Base-by-base conservation (phyloP, 1,140 invertebrate species). In the Mactra quadrangularis region DNA sequence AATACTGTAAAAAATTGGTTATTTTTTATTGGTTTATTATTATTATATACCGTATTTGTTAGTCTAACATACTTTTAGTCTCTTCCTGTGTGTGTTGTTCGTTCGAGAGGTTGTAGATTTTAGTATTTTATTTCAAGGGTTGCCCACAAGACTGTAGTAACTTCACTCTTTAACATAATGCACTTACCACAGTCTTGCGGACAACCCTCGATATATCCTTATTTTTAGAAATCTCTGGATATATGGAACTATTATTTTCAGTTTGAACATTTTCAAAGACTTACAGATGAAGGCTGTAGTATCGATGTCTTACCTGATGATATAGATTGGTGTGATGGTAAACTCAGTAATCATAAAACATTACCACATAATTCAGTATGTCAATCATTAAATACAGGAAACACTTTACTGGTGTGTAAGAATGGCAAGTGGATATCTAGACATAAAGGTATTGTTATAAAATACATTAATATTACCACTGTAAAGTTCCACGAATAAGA, bases 301-400 rank as follows among this genome's bases (percentile, higher is more conserved):
- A 27, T 38, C 22, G 50, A 72, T 31, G 31, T 57, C n/a, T 57
- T 76, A 45, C 74, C 74, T 31, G 74, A 76, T 19, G 50, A 15
- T 47, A 62, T 76, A 62, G 74, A 76, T 57, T 76, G 74, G 74
- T 76, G 74, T 35, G 47, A 76, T 55, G 45, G 57, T 13, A 38
- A 57, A 29, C 45, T 76, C 9, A 62, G 59, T 22, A 6, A 55
- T 4, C 25, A 41, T 13, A 38, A 45, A 22, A 57, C 25, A 33
- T 33, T 76, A 3, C 74, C 74, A 0, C 57, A 47, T 45, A 57
- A 64, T 47, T 29, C 55, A 9, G 19, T 64, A 6, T 76, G 74
- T 29, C 55, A 76, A 57, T 50, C 74, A 62, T 0, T 76, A 25
- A 62, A 15, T 64, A 45, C 0, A 22, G 55, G 59, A 57, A 47